Conservation (phyloP, 2,113 vertebrate species). For the Sciurus niger region DNA sequence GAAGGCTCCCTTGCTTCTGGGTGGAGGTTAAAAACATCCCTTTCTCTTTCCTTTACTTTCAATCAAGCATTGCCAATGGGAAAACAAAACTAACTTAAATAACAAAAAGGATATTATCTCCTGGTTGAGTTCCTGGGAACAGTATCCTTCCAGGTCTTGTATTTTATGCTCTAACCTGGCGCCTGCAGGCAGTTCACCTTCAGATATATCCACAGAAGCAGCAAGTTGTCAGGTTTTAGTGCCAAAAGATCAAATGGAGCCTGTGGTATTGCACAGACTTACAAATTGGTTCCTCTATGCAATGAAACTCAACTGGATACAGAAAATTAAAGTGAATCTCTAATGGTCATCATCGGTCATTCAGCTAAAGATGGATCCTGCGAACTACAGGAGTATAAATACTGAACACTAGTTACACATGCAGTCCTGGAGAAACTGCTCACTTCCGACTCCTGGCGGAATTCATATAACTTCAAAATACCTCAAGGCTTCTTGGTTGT, state of each 20-base stretch:
- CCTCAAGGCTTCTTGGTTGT: background rate
- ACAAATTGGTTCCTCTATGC: slow-evolving; percentile 24
- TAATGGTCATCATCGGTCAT: background rate
- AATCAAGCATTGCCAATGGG: background rate
- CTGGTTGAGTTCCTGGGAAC: background rate
- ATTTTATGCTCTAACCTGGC: background rate
- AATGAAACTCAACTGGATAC: slow-evolving; percentile 24
- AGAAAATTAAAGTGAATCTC: slow-evolving; percentile 54
- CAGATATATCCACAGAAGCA: background rate
- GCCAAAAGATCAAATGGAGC: background rate
- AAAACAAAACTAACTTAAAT: slow-evolving; percentile 47
- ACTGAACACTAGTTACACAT: background rate
- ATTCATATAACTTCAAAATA: background rate
- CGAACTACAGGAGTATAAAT: background rate
- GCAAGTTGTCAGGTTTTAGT: background rate
- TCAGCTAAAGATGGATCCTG: background rate
- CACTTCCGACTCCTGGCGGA: background rate
- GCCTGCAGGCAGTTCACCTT: background rate
- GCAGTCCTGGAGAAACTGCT: background rate
- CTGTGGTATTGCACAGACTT: background rate
- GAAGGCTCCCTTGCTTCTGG: background rate
- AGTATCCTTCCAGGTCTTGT: background rate
- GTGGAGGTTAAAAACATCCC: background rate
- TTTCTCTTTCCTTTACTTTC: slow-evolving; percentile 27
- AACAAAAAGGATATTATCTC: slow-evolving; percentile 1